Conservation (phyloP, 2,888 invertebrate species). For the Phortica magna region DNA sequence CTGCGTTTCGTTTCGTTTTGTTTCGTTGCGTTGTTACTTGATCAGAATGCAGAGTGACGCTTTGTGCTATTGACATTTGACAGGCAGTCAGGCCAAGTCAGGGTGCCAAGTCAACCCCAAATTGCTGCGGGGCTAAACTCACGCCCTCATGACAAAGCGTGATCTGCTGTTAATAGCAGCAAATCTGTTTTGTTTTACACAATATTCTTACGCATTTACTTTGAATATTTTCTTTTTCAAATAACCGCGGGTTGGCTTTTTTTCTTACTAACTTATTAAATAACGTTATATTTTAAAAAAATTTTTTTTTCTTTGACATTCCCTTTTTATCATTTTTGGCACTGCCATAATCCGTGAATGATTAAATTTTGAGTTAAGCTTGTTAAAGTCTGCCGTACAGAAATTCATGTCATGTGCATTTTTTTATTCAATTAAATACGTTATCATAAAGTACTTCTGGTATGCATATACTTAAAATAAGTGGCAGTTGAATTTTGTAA, state of each 20-base stretch:
- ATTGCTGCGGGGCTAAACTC: slow-evolving; percentile 10
- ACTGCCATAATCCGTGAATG: slow-evolving; percentile 2
- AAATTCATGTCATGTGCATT: slow-evolving; percentile 24
- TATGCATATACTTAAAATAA: neutral
- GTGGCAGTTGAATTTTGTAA: neutral
- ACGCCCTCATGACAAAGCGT: neutral
- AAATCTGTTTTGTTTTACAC: slow-evolving; percentile 33
- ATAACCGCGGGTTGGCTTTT: slow-evolving; percentile 73
- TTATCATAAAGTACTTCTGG: neutral
- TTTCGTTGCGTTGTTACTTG: slow-evolving; percentile 12
- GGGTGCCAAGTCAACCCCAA: slow-evolving; percentile 24
- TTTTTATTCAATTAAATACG: slow-evolving; percentile 16
- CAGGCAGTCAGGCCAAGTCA: slow-evolving; percentile 15
- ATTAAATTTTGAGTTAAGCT: slow-evolving; percentile 26
- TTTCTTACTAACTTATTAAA: slow-evolving; percentile 19
- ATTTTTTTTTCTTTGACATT: neutral
- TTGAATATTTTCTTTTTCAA: slow-evolving; percentile 68
- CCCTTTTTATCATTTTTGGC: neutral
- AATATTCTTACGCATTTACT: slow-evolving; percentile 29
- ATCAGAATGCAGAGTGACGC: slow-evolving; percentile 33
- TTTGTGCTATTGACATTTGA: slow-evolving; percentile 33
- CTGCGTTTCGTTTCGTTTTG: neutral
- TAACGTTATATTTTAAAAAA: neutral
- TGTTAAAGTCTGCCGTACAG: slow-evolving; percentile 1
- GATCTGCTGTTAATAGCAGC: slow-evolving; percentile 21